Evolutionary conservation across 2,888 invertebrate species (phyloP), one percentile per base, ranked within the genome.

Genomic region (Dendrolimus houi): DNA sequence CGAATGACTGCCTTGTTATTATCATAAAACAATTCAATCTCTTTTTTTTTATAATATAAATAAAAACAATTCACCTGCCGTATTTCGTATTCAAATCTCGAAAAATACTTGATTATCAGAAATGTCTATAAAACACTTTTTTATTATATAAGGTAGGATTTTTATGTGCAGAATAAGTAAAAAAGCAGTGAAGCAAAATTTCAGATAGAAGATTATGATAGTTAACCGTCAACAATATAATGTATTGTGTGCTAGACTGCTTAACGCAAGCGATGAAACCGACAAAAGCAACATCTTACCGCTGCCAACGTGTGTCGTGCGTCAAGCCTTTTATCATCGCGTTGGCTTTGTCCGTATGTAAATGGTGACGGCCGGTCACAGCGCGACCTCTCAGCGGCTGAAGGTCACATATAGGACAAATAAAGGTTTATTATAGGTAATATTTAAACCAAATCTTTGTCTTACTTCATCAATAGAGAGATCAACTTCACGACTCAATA

Each of bases 341-440:
- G 70, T 72, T 79, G 78, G 85, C 87, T 87, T 87, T 87, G 87
- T 88, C 81, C 77, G 70, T 81, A 87, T 87, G 87, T 79, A 81
- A 85, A 87, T 87, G 71, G 69, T 62, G 66, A 75, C 78, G 79
- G 83, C 79, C 83, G 86, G 87, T 84, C 85, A 83, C 79, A 78
- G 63, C 61, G 79, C 81, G 85, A 85, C 85, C 86, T 81, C 77
- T 73, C 60, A 74, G 74, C 78, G 82, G 79, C 69, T 80, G 81
- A 85, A 87, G 87, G 86, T 86, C 84, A 81, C 76, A 74, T 85
- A 84, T 85, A 85, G 86, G 85, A 85, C 84, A 79, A 61, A 69
- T 71, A 47, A 47, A 47, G 47, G 47, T 47, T 47, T 47, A 6
- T 61, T 62, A 66, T 67, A 29, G 29, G 29, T 29, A 29, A 29